A percentile compares a stretch with the other conserved stretches of the same genome.
These are phyloP conservation scores for Equus quagga DNA, from an alignment of 2,113 vertebrate species.

Conservation along the genomic window DNA sequence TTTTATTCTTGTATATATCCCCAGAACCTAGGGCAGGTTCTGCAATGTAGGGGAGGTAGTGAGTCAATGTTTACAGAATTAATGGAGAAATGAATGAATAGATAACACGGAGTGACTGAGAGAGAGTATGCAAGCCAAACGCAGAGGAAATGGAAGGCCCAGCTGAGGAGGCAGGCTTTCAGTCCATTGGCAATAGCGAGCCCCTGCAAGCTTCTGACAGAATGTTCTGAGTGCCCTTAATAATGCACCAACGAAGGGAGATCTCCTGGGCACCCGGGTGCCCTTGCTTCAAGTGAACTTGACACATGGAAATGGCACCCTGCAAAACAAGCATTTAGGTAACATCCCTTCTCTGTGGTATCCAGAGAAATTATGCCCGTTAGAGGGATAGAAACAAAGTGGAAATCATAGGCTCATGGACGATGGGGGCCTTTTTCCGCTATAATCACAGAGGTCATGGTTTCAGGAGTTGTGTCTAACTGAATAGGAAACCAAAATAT, in stretches of 20 bases:
- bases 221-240: neutral
- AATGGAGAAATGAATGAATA: neutral
- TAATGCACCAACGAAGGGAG: neutral
- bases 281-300: slow-evolving; percentile 27
- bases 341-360: neutral
- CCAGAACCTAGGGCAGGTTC: neutral
- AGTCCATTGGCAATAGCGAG: neutral
- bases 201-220: neutral
- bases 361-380: slow-evolving; percentile 64
- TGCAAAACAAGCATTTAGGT: slow-evolving; percentile 40
- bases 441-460: slow-evolving; percentile 66
- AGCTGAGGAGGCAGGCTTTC: neutral
- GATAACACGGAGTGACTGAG: neutral
- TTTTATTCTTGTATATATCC: neutral
- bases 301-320: slow-evolving; percentile 11
- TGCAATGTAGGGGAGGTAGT: neutral
- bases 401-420: slow-evolving; percentile 35
- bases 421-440: slow-evolving; percentile 6
- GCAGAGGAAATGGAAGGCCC: neutral
- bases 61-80: neutral
- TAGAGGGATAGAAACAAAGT: slow-evolving; percentile 67
- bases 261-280: neutral
- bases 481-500: slow-evolving; percentile 56
- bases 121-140: neutral
- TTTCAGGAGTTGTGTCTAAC: neutral